phyloP scores from a whole-genome alignment of 2,888 invertebrate genomes.

The Euplexia lucipara region DNA sequence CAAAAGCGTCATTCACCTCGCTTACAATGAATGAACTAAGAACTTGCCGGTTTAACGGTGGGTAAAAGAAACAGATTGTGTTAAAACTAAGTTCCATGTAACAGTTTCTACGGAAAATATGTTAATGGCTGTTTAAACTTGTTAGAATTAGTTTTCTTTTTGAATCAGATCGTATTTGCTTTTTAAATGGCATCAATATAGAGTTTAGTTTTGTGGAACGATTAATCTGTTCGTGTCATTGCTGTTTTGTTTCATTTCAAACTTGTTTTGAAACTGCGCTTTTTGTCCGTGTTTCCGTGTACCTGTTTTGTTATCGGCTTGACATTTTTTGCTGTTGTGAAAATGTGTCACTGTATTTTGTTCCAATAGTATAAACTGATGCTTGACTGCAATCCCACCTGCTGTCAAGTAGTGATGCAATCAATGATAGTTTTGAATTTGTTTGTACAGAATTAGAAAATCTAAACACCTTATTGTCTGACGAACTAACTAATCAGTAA shows the following conservation, averaged over 20 bases:
- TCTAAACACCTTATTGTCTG: too few relatives aligned
- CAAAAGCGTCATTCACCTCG: conserved; percentile 48
- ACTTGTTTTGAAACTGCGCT: conserved; percentile 21
- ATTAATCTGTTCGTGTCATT: conserved; percentile 28
- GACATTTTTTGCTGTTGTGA: conserved; percentile 21
- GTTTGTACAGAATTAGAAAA: too few relatives aligned
- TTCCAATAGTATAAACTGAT: too few relatives aligned
- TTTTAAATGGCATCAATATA: conserved; percentile 57
- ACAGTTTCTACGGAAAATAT: conserved; percentile 68
- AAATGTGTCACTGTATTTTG: conserved; percentile 9
- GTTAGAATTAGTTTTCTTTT: conserved; percentile 70
- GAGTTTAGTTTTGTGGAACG: conserved; percentile 39
- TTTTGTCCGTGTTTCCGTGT: conserved; percentile 20
- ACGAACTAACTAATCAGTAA: too few relatives aligned
- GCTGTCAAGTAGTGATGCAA: too few relatives aligned
- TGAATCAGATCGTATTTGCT: conserved; percentile 57
- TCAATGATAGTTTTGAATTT: too few relatives aligned
- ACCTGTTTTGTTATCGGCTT: conserved; percentile 20
- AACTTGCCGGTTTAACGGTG: conserved; percentile 60
- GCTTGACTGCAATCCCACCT: too few relatives aligned
- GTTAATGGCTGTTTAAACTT: conserved; percentile 71
- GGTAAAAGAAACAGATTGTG: conserved; percentile 69
- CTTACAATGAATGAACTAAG: conserved; percentile 57
- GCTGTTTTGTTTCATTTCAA: conserved; percentile 17
- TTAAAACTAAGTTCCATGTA: conserved; percentile 65